Percentiles rank a stretch among this genome's conserved stretches.
Evolutionary conservation across 23 tunicate species (phyloP).

Genomic region (Ciona savignyi): DNA sequence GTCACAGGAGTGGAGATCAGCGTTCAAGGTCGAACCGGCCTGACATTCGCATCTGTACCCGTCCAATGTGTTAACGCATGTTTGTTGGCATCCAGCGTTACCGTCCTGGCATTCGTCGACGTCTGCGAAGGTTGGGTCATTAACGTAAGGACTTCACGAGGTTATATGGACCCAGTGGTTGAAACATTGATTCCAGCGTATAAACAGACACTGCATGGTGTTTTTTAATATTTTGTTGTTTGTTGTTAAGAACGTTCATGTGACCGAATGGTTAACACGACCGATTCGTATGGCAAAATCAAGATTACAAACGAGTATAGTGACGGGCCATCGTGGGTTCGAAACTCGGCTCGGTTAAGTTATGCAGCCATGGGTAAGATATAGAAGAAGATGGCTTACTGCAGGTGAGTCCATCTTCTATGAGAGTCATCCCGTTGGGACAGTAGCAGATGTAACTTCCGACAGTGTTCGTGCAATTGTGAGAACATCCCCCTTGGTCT

Average conservation of each 20-base stretch:
- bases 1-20: conserved; percentile 59
- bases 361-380: not conserved
- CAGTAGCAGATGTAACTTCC: conserved; percentile 89
- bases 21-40: conserved; percentile 34
- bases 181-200: too few relatives aligned
- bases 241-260: too few relatives aligned
- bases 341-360: too few relatives aligned
- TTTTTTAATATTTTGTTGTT: too few relatives aligned
- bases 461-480: conserved; percentile 95
- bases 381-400: conserved; percentile 54
- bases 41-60: conserved; percentile 66
- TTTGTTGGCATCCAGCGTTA: conserved; percentile 64
- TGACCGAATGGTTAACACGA: too few relatives aligned
- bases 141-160: too few relatives aligned
- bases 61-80: conserved; percentile 64
- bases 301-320: too few relatives aligned
- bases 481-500: conserved; percentile 84
- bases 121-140: conserved; percentile 16
- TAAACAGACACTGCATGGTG: too few relatives aligned
- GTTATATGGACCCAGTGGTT: too few relatives aligned
- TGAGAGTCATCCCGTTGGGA: conserved; percentile 53
- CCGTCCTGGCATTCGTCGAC: conserved; percentile 68
- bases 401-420: conserved; percentile 79
- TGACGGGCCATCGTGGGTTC: too few relatives aligned
- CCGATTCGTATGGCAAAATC: too few relatives aligned